Evolutionary conservation across 37 sponge, comb jelly and placozoan genomes (phyloP), one percentile per base, ranked within the genome.

Genomic region (Hormiphora californensis): DNA sequence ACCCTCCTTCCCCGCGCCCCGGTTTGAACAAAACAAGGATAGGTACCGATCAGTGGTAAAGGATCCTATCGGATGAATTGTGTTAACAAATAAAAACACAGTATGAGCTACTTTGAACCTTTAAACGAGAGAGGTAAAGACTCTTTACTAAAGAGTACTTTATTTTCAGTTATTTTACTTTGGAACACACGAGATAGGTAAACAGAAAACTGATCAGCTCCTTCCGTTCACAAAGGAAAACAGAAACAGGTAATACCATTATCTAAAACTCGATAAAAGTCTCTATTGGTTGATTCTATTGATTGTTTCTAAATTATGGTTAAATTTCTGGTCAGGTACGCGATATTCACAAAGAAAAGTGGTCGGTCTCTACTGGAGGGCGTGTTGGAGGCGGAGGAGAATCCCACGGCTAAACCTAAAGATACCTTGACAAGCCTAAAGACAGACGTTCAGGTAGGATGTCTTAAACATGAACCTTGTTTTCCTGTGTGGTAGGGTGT

Each of bases 341-440:
- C 81, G 21, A 23, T 73, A 28, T 73, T 25, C 46, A 39, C n/a
- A 30, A 46, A 46, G 0, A 36, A 43, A 8, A 43, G 44, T 41
- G 46, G 46, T 19, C 40, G 43, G 35, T 43, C 43, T 22, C 44
- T 73, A 3, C 46, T 73, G n/a, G 81, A 73, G 46, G 81, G 81
- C 2, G 81, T 73, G n/a, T 40, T 73, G 25, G 81, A 73, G 27
- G 81, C 81, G n/a, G 81, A 73, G 46, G 81, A 43, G 21, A 73
- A 73, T 30, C 81, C 81, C 1, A 28, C 28, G 9, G 81, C 81
- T 43, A 73, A 73, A 41, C 81, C 81, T 39, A 46, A 73, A 1
- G 81, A 73, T 40, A 27, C 32, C 7, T 17, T 73, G 27, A 43
- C 23, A 43, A 36, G 35, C 25, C 46, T 73, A 1, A 73, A 73